Conservation (phyloP, 2,113 vertebrate species). For the Callopanchax toddi region DNA sequence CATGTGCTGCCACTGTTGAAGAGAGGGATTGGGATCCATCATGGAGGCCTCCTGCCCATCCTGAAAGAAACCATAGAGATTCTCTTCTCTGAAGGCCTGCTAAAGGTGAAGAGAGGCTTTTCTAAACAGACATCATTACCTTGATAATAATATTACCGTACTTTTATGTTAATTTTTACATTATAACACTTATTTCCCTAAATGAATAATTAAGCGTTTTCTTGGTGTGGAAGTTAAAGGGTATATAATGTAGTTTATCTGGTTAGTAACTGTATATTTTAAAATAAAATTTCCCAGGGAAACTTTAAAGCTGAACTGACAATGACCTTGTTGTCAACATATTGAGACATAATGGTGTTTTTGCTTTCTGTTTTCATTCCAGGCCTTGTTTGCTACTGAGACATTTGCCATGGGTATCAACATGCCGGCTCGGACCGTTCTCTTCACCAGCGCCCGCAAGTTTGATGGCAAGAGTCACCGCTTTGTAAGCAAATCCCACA, state of each 20-base stretch:
- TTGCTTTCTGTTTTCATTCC: conserved; percentile 53
- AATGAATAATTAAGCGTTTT: too few relatives aligned
- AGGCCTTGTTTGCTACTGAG: conserved; percentile 98
- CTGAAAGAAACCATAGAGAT: conserved; percentile 99
- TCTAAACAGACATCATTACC: background rate
- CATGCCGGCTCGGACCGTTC: conserved; percentile 97
- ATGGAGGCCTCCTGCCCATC: conserved; percentile 96
- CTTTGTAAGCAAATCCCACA: conserved; percentile 83
- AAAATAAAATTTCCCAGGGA: too few relatives aligned
- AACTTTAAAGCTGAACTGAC: too few relatives aligned
- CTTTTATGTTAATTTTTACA: too few relatives aligned
- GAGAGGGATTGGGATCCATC: conserved; percentile 96
- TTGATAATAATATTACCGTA: too few relatives aligned
- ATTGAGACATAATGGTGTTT: background rate
- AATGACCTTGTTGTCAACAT: background rate
- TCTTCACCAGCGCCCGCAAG: conserved; percentile 97
- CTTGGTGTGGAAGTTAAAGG: too few relatives aligned
- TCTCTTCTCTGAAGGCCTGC: conserved; percentile 95
- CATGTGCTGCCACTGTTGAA: conserved; percentile 92
- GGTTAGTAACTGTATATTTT: too few relatives aligned
- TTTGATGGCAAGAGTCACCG: conserved; percentile 97
- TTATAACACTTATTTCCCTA: too few relatives aligned
- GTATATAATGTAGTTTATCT: too few relatives aligned
- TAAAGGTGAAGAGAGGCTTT: conserved; percentile 83
- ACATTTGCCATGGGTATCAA: conserved; percentile 99